A percentile compares a stretch with the other conserved stretches of the same genome.
phyloP scores from a whole-genome alignment of 2,888 invertebrate genomes.

The Corbicula japonica region DNA sequence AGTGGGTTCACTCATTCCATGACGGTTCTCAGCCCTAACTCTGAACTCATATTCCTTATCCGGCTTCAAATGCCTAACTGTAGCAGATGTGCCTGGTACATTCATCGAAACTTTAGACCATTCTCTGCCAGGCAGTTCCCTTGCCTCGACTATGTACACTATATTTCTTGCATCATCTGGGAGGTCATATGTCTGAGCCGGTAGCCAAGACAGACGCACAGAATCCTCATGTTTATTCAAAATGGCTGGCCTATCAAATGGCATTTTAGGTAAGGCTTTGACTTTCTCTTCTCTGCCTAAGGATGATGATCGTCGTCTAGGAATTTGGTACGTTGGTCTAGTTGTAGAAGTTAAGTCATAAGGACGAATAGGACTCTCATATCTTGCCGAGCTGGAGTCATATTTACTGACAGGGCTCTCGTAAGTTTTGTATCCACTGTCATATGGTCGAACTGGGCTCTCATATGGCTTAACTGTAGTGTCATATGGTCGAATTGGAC shows the following conservation, averaged over 20 bases:
- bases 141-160: constrained; percentile 81
- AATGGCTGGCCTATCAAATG: constrained; percentile 76
- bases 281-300: constrained; percentile 15
- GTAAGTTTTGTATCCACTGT: constrained; percentile 2
- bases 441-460: constrained; percentile 9
- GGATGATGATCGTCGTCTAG: constrained; percentile 12
- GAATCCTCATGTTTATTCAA: constrained; percentile 75
- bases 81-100: constrained; percentile 75
- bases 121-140: constrained; percentile 95
- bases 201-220: constrained; percentile 79
- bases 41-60: constrained; percentile 98
- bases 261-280: constrained; percentile 73
- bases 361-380: constrained; percentile 9
- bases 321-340: constrained; percentile 22
- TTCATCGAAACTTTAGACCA: constrained; percentile 89
- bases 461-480: constrained; percentile 7
- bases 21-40: constrained; percentile 97
- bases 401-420: constrained; percentile 34
- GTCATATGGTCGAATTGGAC: background rate
- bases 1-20: constrained; percentile 98
- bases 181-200: constrained; percentile 73
- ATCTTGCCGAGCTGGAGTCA: constrained; percentile 5
- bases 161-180: constrained; percentile 77
- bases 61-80: constrained; percentile 72
- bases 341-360: background rate